phyloP scores from a whole-genome alignment of 2,888 invertebrate genomes.

The Melikaiella ostensackeni region DNA sequence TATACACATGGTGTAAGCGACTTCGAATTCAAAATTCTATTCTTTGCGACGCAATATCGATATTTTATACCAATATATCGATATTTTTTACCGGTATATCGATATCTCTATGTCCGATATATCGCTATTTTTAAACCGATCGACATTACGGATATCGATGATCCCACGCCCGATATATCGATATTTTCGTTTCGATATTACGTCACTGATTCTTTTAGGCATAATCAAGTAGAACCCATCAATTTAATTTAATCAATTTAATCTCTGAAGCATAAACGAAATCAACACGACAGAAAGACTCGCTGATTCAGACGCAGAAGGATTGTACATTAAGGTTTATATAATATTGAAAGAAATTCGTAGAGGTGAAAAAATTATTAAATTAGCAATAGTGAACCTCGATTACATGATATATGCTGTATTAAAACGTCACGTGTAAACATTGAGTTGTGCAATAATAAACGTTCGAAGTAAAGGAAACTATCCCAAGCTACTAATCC shows the following conservation, averaged over 20 bases:
- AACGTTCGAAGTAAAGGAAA: slow-evolving; percentile 69
- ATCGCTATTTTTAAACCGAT: no score
- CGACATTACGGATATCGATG: no score
- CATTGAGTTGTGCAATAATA: slow-evolving; percentile 45
- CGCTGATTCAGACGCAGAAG: not conserved
- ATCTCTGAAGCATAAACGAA: slow-evolving; percentile 19
- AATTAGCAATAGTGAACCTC: slow-evolving; percentile 70
- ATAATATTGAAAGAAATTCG: slow-evolving; percentile 66
- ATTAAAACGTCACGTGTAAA: slow-evolving; percentile 46
- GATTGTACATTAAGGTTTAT: slow-evolving; percentile 69
- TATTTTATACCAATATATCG: no score
- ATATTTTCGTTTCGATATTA: no score
- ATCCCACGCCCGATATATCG: no score
- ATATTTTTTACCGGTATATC: no score
- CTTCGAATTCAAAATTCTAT: slow-evolving; percentile 1
- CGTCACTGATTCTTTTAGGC: not conserved
- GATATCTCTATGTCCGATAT: no score
- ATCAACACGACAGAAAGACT: slow-evolving; percentile 56
- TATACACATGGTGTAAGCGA: not conserved
- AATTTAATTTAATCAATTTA: not conserved
- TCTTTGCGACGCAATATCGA: not conserved
- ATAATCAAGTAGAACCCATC: not conserved
- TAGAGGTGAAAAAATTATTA: slow-evolving; percentile 74
- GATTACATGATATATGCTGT: slow-evolving; percentile 61
- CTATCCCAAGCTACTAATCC: slow-evolving; percentile 76